Evolutionary conservation across 2,113 vertebrate genomes (phyloP).

Genomic region (Muntiacus muntjak): DNA sequence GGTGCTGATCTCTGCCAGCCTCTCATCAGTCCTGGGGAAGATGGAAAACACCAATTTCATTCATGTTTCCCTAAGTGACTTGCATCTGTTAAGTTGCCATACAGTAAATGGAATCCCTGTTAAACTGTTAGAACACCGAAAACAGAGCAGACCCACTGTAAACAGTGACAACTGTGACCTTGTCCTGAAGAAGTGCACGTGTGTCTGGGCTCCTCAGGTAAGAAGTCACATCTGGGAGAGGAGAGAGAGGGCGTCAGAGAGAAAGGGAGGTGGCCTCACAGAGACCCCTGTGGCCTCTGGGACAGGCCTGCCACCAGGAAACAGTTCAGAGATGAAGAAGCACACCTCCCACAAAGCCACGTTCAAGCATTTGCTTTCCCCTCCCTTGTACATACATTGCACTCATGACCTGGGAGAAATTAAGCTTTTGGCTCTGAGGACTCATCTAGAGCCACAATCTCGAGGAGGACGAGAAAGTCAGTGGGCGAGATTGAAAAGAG

Average conservation of each 20-base stretch:
- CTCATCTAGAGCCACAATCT: neutral
- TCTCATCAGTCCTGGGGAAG: conserved; percentile 84
- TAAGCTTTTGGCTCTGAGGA: neutral
- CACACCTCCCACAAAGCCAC: neutral
- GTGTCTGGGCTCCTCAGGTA: neutral
- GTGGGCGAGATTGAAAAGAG: neutral
- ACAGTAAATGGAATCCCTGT: neutral
- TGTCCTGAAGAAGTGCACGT: neutral
- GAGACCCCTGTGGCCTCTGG: neutral
- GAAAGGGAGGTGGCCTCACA: neutral
- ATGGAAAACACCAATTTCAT: neutral
- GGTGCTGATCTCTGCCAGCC: conserved; percentile 83
- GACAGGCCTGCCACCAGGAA: neutral
- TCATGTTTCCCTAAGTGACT: neutral
- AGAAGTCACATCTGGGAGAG: neutral
- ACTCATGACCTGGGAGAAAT: neutral
- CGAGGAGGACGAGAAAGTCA: accelerated
- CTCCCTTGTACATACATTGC: neutral
- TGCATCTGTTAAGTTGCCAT: neutral
- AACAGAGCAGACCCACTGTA: neutral
- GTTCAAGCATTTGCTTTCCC: neutral
- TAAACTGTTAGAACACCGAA: neutral
- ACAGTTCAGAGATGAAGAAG: neutral
- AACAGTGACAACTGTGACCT: neutral
- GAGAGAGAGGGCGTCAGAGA: neutral